Conservation (phyloP, 2,113 vertebrate genomes). For the Reinhardtius hippoglossoides region DNA sequence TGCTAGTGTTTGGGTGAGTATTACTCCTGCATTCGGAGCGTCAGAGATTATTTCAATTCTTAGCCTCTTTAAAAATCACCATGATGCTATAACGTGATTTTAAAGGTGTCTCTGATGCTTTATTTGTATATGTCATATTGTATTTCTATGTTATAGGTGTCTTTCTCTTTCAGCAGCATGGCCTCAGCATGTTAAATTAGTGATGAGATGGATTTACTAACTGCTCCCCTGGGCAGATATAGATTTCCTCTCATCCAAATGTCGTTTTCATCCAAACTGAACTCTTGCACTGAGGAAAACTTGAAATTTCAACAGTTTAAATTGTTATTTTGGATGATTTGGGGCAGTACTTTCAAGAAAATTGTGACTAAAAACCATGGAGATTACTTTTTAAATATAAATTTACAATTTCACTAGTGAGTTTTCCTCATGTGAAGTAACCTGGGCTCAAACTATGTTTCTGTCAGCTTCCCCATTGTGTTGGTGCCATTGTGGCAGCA, state of each 20-base stretch:
- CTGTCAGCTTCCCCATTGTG: constrained; percentile 81
- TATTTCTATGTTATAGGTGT: background rate
- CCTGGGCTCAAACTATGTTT: constrained; percentile 66
- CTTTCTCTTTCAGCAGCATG: constrained; percentile 42
- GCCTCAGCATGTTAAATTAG: constrained; percentile 61
- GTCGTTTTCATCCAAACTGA: constrained; percentile 17
- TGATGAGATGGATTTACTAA: constrained; percentile 56
- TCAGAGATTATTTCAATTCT: background rate
- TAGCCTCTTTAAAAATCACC: background rate
- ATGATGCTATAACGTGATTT: background rate
- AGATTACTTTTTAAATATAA: too few species aligned
- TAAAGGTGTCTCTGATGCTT: background rate
- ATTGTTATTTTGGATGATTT: background rate
- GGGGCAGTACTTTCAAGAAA: background rate
- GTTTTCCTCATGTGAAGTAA: constrained; percentile 41
- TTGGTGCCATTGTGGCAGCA: constrained; percentile 71
- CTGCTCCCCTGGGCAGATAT: constrained; percentile 57
- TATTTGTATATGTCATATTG: background rate
- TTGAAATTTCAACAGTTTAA: too few species aligned
- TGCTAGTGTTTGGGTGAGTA: constrained; percentile 79
- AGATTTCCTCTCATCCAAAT: constrained; percentile 53
- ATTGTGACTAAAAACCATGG: too few species aligned
- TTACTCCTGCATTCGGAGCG: background rate
- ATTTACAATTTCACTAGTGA: too few species aligned
- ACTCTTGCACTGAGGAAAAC: too few species aligned